A percentile compares a stretch with the other conserved stretches of the same genome.
Evolutionary conservation across 2,113 vertebrate genomes (phyloP).

Genomic region (Puma concolor): DNA sequence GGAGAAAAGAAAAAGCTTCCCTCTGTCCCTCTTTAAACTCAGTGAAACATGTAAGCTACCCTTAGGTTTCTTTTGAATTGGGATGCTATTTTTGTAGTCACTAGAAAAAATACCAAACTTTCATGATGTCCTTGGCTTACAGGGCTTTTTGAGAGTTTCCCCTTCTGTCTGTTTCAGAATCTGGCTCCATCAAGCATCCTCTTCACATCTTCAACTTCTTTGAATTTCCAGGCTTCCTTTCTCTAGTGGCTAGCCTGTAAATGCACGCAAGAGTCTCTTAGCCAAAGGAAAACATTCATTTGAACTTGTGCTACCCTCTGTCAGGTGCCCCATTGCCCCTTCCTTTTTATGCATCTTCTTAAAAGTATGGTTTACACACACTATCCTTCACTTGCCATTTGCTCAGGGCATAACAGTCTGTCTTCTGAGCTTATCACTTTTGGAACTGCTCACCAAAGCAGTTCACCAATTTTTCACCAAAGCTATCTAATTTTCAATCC

Average conservation of each 20-base stretch:
- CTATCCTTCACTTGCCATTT: neutral
- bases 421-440: neutral
- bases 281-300: neutral
- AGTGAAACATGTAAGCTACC: neutral
- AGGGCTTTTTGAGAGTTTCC: neutral
- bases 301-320: neutral
- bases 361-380: neutral
- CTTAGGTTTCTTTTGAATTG: neutral
- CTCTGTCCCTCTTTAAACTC: neutral
- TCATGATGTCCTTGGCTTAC: neutral
- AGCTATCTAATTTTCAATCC: neutral
- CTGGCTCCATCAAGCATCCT: neutral
- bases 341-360: neutral
- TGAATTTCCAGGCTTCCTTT: neutral
- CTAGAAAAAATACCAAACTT: neutral
- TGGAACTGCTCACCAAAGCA: neutral
- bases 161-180: neutral
- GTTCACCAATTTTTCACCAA: neutral
- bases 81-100: neutral
- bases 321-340: neutral
- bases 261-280: neutral
- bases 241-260: neutral
- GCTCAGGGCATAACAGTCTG: neutral
- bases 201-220: neutral
- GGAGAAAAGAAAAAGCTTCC: neutral